phyloP scores from a whole-genome alignment of 2,888 invertebrate species.

The Matsumyia berberina region DNA sequence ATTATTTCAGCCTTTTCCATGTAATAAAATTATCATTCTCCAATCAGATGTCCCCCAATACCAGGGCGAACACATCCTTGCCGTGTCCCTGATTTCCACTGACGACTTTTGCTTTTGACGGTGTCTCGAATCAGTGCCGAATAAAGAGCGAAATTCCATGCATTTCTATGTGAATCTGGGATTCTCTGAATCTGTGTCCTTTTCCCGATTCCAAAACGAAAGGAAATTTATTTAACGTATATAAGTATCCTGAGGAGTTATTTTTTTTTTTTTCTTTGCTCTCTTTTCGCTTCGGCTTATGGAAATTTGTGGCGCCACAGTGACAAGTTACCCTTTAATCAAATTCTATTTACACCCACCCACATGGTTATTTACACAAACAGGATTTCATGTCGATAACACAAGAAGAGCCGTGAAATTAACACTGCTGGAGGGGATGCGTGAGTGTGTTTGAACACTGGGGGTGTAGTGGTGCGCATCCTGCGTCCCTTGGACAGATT shows the following conservation, averaged over 20 bases:
- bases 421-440: constrained; percentile 51
- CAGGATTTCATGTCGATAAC: constrained; percentile 75
- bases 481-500: constrained; percentile 10
- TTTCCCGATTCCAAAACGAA: constrained; percentile 55
- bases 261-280: constrained; percentile 29
- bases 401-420: constrained; percentile 73
- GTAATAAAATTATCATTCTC: constrained; percentile 72
- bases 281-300: constrained; percentile 63
- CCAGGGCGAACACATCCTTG: constrained; percentile 12
- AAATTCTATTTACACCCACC: constrained; percentile 82
- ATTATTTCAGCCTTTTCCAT: constrained; percentile 70
- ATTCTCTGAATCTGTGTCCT: constrained; percentile 31
- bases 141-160: neutral
- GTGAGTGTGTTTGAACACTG: constrained; percentile 16
- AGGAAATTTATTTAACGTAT: constrained; percentile 52
- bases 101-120: constrained; percentile 36
- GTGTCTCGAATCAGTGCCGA: constrained; percentile 14
- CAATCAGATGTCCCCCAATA: constrained; percentile 35
- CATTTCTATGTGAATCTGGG: constrained; percentile 19
- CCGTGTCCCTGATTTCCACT: constrained; percentile 32
- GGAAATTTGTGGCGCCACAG: constrained; percentile 80
- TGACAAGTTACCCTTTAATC: constrained; percentile 80
- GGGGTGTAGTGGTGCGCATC: constrained; percentile 9
- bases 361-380: constrained; percentile 77
- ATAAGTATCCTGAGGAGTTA: constrained; percentile 19